Conservation (phyloP, 2,113 vertebrate species). For the Cebus imitator region DNA sequence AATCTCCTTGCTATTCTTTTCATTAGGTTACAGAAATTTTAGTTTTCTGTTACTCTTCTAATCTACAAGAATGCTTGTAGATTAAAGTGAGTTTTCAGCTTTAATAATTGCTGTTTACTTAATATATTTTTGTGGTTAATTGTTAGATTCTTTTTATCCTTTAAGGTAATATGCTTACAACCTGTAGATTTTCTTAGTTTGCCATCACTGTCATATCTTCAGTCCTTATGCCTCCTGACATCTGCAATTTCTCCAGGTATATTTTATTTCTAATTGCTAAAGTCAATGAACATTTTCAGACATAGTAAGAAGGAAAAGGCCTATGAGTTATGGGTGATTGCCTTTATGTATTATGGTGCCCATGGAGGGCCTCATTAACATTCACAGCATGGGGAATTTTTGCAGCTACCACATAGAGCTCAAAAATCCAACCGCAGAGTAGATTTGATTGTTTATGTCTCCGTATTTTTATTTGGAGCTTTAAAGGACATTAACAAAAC, state of each 20-base stretch:
- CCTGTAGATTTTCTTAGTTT: neutral
- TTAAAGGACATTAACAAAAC: slow-evolving; percentile 71
- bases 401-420: slow-evolving; percentile 74
- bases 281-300: slow-evolving; percentile 53
- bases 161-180: neutral
- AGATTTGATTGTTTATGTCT: slow-evolving; percentile 79
- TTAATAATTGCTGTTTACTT: neutral
- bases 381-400: slow-evolving; percentile 79
- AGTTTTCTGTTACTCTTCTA: neutral
- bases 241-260: neutral
- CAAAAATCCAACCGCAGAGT: slow-evolving; percentile 74
- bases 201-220: neutral
- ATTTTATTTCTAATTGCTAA: slow-evolving; percentile 71
- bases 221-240: neutral
- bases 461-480: slow-evolving; percentile 78
- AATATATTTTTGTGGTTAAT: neutral
- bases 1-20: neutral
- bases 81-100: neutral
- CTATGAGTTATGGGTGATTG: slow-evolving; percentile 78
- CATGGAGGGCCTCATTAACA: slow-evolving; percentile 81
- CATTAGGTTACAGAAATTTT: neutral
- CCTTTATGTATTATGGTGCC: slow-evolving; percentile 78
- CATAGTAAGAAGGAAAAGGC: slow-evolving; percentile 61
- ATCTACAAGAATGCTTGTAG: neutral
- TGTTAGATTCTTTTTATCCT: neutral